A percentile compares a stretch with the other conserved stretches of the same genome.
These are phyloP conservation scores for Lordiphosa mommai DNA, from an alignment of 1,140 invertebrate genomes.

Conservation along the genomic window DNA sequence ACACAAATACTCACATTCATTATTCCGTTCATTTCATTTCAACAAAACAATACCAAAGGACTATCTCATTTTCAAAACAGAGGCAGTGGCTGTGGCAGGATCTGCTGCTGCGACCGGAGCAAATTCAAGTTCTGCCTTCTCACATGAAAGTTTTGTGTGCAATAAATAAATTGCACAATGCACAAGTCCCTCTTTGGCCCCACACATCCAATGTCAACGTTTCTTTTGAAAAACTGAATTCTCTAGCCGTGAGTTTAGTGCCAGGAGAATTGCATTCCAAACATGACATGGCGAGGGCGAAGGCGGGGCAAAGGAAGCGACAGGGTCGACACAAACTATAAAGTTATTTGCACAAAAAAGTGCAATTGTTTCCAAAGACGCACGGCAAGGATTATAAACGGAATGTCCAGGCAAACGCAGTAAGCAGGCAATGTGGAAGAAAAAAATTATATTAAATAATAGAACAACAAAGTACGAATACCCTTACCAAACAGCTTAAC, in stretches of 20 bases:
- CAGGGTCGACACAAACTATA: constrained; percentile 28
- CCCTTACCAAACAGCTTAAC: neutral
- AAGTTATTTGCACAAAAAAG: constrained; percentile 69
- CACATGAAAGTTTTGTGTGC: constrained; percentile 48
- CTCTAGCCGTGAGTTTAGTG: constrained; percentile 1
- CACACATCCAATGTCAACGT: constrained; percentile 46
- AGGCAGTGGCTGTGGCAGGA: constrained; percentile 5
- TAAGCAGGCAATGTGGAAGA: constrained; percentile 15
- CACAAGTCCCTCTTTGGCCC: constrained; percentile 24
- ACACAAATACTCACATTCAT: constrained; percentile 30
- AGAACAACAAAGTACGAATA: constrained; percentile 21
- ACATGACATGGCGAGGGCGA: constrained; percentile 12
- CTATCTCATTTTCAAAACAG: constrained; percentile 56
- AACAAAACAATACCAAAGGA: constrained; percentile 61
- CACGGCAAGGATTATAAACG: constrained; percentile 44
- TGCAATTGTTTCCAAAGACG: constrained; percentile 70
- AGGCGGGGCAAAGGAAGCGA: neutral
- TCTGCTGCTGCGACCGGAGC: constrained; percentile 8
- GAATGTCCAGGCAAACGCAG: constrained; percentile 37
- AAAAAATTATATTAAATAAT: neutral
- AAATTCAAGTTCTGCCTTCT: constrained; percentile 2
- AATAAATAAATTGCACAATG: constrained; percentile 75
- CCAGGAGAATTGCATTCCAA: constrained; percentile 35
- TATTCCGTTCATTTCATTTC: constrained; percentile 60
- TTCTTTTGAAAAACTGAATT: constrained; percentile 23